phyloP scores from a whole-genome alignment of 2,888 invertebrate genomes.

The Polymixis lichenea region DNA sequence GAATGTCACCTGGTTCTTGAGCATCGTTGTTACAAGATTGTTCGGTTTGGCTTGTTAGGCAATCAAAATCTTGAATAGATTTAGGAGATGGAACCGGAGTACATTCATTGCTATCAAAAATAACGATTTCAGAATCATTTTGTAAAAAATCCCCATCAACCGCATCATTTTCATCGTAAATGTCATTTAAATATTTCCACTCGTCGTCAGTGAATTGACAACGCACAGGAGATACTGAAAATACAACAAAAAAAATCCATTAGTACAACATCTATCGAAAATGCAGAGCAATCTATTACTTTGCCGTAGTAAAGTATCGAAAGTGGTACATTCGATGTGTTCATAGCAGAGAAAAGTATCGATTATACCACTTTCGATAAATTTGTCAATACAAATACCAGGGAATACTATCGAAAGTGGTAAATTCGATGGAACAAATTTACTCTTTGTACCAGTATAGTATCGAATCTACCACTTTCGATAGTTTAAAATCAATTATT shows the following conservation, averaged over 20 bases:
- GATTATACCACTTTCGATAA: no score
- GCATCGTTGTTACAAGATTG: not conserved
- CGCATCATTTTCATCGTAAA: constrained; percentile 5
- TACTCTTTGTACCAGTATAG: constrained; percentile 6
- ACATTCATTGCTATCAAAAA: constrained; percentile 25
- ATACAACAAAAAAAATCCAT: not conserved
- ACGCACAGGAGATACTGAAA: not conserved
- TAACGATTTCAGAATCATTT: constrained; percentile 17
- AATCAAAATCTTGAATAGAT: constrained; percentile 21
- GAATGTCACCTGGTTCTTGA: no score
- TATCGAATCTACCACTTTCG: constrained; percentile 12
- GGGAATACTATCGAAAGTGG: constrained; percentile 18
- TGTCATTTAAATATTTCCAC: constrained; percentile 2
- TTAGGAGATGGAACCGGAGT: constrained; percentile 28
- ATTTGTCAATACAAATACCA: no score
- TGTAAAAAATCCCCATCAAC: constrained; percentile 3
- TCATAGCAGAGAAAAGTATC: constrained; percentile 16
- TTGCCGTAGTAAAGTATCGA: constrained; percentile 1
- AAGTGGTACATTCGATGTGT: constrained; percentile 9
- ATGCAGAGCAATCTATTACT: constrained; percentile 16
- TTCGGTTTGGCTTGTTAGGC: not conserved
- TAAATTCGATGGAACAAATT: constrained; percentile 13
- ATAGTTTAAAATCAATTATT: constrained; percentile 4
- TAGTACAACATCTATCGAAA: constrained; percentile 10
- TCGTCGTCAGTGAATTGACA: constrained; percentile 11